Evolutionary conservation across 2,888 invertebrate genomes (phyloP), one percentile per base, ranked within the genome.

Genomic region (Orthosia gothica): DNA sequence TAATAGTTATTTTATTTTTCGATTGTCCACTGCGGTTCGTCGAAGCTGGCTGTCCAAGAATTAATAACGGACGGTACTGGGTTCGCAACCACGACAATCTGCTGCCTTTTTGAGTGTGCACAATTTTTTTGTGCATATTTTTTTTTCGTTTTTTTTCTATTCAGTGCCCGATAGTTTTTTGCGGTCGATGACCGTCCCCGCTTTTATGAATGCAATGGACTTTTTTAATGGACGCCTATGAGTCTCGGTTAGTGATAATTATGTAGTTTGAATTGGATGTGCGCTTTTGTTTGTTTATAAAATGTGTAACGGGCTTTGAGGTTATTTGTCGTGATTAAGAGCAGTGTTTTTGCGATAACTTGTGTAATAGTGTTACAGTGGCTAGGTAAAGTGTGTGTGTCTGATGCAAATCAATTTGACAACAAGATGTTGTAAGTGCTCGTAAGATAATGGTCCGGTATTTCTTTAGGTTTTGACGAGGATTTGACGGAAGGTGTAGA

Each of bases 1-100:
- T 96, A 91, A 95, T 95, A 93, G 95, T 94, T 93, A 94, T 96
- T 96, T 96, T 95, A 96, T 96, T 96, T 95, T 95, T 94, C 95
- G 93, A 95, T 96, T 94, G 94, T 91, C 83, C 91, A 76, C 85
- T 94, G 95, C 93, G 95, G 95, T 95, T 87, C 89, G 88, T 87
- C 89, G 89, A 90, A 81, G 86, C 88, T 87, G 93, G 85, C 90
- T 92, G 93, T 91, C 95, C 95, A 95, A 95, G 96, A 95, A 95
- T 96, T 96, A 96, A 96, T 95, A 95, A 94, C 94, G 89, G 87
- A 87, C 86, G 90, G 90, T 86, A 90, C 90, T 85, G 92, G 90
- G 90, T 84, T 84, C 89, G 74, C 89, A 93, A 96, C 96, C 96
- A 91, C 96, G 94, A 91, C 96, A 95, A 95, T 95, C 95, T 93